phyloP scores from a whole-genome alignment of 2,888 invertebrate species.

The Rhamnusium bicolor region DNA sequence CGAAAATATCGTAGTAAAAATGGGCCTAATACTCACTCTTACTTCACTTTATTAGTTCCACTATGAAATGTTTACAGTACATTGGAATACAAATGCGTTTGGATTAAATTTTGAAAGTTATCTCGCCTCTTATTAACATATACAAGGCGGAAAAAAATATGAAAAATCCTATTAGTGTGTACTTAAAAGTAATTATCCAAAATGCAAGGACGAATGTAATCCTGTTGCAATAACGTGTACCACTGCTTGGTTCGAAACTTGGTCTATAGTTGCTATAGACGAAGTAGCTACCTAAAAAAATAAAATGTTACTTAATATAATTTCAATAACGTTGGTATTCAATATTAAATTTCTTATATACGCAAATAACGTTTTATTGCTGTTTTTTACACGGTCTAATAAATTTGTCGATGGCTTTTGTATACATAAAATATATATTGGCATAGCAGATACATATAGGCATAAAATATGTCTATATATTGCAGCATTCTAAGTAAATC shows the following conservation, averaged over 20 bases:
- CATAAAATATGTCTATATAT: no score
- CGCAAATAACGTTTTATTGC: not conserved
- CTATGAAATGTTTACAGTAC: not conserved
- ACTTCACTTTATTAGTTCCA: not conserved
- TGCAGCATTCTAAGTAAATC: no score
- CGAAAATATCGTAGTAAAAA: no score
- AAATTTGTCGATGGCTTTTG: not conserved
- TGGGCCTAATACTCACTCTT: not conserved
- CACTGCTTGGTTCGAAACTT: not conserved
- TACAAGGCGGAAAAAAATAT: not conserved
- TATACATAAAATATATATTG: not conserved
- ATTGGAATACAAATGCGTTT: not conserved
- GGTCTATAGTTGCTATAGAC: not conserved
- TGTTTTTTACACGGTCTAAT: not conserved
- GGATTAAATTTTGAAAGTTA: not conserved
- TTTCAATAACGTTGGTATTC: not conserved
- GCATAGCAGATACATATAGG: no score
- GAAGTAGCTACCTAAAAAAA: conserved; percentile 3
- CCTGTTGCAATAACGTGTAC: not conserved
- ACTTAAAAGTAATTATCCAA: not conserved
- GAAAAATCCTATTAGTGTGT: not conserved
- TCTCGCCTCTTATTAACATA: not conserved
- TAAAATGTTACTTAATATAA: not conserved
- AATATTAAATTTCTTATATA: not conserved
- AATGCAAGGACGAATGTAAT: not conserved